Base-by-base conservation (phyloP, 2,888 invertebrate genomes). In the Eretmocerus hayati region DNA sequence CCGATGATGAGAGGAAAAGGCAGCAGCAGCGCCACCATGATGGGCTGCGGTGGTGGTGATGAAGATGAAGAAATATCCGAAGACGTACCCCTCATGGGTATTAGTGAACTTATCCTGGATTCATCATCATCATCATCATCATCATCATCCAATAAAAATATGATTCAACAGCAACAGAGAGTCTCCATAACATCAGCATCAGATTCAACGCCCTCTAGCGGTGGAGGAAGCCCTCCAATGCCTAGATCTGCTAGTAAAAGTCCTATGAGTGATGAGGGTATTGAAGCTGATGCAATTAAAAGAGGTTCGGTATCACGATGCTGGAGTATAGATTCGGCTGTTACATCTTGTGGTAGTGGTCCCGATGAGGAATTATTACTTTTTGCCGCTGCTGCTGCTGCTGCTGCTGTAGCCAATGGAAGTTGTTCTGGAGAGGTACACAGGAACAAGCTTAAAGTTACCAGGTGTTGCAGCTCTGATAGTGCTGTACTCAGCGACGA, bases 401-500 rank as follows among this genome's bases (percentile, higher is more conserved):
- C n/a, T n/a, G n/a, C n/a, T n/a, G n/a, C n/a, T n/a, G n/a, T n/a
- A n/a, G n/a, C n/a, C n/a, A n/a, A n/a, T n/a, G n/a, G n/a, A n/a
- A n/a, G n/a, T n/a, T n/a, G n/a, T n/a, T n/a, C 39, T 42, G 11
- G 55, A 13, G 40, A 48, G 54, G 32, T 18, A 32, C 35, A 42
- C 42, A 41, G 40, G 38, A 58, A 60, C 32, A 69, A 66, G 49
- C 55, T 60, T 36, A 61, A 58, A 40, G 72, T 75, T 41, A 65
- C 69, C 40, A 67, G 75, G 56, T 74, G 75, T 59, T 75, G 71
- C 44, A 76, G 76, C 60, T 74, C 75, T 2, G 77, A 77, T 62
- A 77, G 76, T 30, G 77, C 77, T 2, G 74, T 71, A 21, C 72
- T 75, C 41, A 76, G 76, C 57, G 77, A 77, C 52, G 77, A 77